These are phyloP conservation scores for Pterophyllum scalare DNA, from an alignment of 2,113 vertebrate genomes.

Conservation along the genomic window DNA sequence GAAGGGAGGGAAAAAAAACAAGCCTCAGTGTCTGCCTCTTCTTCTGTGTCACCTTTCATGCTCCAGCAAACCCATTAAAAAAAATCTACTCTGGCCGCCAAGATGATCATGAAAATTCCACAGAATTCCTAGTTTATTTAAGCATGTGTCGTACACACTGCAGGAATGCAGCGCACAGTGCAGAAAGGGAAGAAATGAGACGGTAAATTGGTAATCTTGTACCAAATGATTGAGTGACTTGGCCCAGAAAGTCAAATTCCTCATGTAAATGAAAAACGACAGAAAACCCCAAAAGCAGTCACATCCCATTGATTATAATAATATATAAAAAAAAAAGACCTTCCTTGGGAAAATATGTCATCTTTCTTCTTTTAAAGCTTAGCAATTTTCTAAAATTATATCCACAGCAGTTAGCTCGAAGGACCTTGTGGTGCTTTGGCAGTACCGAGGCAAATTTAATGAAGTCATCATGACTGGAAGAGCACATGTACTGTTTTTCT, in stretches of 20 bases:
- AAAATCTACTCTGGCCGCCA: not conserved
- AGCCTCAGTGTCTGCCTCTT: not conserved
- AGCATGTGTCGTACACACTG: constrained; percentile 1
- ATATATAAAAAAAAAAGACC: constrained; percentile 6
- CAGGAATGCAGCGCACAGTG: constrained; percentile 18
- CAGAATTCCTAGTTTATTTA: constrained; percentile 24
- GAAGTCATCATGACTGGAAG: constrained; percentile 22
- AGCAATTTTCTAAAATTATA: constrained; percentile 38
- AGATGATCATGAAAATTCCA: constrained; percentile 9
- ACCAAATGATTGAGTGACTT: constrained; percentile 23
- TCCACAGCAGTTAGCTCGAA: not conserved
- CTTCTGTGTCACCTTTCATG: constrained; percentile 5
- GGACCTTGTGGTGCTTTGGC: not conserved
- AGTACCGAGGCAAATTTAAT: not conserved
- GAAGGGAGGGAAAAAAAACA: not conserved
- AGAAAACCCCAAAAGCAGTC: constrained; percentile 41
- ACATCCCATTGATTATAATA: constrained; percentile 4
- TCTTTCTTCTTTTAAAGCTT: constrained; percentile 26
- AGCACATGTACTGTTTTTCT: not conserved
- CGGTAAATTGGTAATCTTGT: constrained; percentile 36
- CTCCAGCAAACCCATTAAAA: not conserved
- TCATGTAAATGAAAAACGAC: constrained; percentile 52
- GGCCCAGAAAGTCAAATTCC: constrained; percentile 28
- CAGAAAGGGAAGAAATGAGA: not conserved
- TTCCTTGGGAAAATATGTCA: constrained; percentile 40